phyloP scores from a whole-genome alignment of 1,140 invertebrate genomes.

The Calliphora vicina region DNA sequence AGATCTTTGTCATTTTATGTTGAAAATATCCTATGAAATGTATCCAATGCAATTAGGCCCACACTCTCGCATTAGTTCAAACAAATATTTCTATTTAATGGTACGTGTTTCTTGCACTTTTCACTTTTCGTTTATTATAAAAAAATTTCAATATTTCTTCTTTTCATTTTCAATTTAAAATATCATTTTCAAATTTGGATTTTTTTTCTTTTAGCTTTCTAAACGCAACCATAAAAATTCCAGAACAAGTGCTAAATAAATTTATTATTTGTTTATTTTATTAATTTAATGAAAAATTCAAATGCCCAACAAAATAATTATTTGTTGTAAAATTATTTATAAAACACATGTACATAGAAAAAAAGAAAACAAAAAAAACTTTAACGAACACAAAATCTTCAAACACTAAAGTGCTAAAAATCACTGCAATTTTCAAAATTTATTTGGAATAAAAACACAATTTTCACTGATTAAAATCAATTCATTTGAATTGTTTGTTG shows the following conservation, averaged over 20 bases:
- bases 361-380: background rate
- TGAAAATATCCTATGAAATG: no score
- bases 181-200: no score
- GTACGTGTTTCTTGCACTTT: background rate
- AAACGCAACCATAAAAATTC: slow-evolving; percentile 23
- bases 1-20: no score
- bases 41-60: no score
- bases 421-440: background rate
- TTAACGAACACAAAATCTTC: no score
- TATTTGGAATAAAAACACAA: background rate
- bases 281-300: background rate
- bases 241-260: slow-evolving; percentile 3
- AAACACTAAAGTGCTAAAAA: no score
- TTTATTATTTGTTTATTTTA: slow-evolving; percentile 11
- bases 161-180: no score
- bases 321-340: background rate
- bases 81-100: background rate
- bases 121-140: background rate
- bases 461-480: slow-evolving; percentile 14
- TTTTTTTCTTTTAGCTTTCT: background rate
- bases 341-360: background rate
- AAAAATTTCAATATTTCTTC: background rate
- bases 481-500: background rate
- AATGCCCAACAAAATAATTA: background rate
- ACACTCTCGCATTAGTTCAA: no score